Base-by-base conservation (phyloP, 1,140 invertebrate species). In the Bombus waltoni region DNA sequence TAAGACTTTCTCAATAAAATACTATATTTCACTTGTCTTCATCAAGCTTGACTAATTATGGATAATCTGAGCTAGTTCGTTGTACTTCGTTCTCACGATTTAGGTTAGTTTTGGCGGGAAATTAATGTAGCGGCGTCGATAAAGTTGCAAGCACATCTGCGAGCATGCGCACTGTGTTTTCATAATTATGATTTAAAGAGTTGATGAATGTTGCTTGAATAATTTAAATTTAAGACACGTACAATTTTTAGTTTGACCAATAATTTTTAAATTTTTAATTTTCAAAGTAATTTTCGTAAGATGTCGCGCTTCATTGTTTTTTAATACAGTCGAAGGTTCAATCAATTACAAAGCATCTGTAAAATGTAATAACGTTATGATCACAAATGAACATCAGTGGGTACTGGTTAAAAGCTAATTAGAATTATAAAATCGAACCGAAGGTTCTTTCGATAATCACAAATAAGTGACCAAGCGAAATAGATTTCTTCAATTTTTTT, bases 261-360 rank as follows among this genome's bases (percentile, higher is more conserved):
- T 53, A 22, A 53, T 8, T 53, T 53, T 6, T 22, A 53, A 22
- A 1, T 53, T 22, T 53, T 53, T 53, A 53, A 22, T 53, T 5
- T 8, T 53, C 5, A 53, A 53, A 53, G 1, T 53, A 53, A 22
- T 53, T 5, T 22, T 53, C 18, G 18, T 53, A 53, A 22, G 18
- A 22, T 53, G 18, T 53, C 47, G 5, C 47, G 2, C 11, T 8
- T 53, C 18, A 8, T 22, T 22, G 5, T 53, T 18, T 8, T 57
- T 73, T 35, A 74, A 82, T 82, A 82, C 80, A 82, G 66, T 75
- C 59, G 42, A 42, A 59, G 71, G 59, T 82, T 47, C n/a, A 77
- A 70, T 40, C 15, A 70, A 77, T 82, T 71, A 82, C 80, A 74
- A 82, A 57, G 25, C 77, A 79, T 65, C 77, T 79, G 65, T 79